These are phyloP conservation scores for Leptopilina drosophilae DNA, from an alignment of 2,888 invertebrate species.

Conservation along the genomic window DNA sequence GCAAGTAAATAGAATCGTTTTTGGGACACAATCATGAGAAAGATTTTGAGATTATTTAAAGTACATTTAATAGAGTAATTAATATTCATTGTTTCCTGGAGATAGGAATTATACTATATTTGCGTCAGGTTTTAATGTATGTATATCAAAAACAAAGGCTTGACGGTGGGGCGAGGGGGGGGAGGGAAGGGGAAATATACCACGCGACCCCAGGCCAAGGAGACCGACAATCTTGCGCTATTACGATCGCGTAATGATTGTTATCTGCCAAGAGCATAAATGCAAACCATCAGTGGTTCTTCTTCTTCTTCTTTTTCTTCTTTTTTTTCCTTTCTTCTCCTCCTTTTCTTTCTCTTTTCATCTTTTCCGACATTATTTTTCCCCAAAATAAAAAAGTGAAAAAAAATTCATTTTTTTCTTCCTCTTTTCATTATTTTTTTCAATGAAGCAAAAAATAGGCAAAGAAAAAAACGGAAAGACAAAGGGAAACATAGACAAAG, in stretches of 20 bases:
- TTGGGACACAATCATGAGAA: constrained; percentile 3
- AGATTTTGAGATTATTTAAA: constrained; percentile 32
- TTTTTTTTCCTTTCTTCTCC: too few species aligned
- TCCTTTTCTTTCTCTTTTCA: too few species aligned
- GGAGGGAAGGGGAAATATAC: constrained; percentile 13
- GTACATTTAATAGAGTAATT: constrained; percentile 23
- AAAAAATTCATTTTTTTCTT: too few species aligned
- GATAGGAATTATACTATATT: constrained; percentile 34
- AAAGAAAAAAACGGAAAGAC: too few species aligned
- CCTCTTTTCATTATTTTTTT: too few species aligned
- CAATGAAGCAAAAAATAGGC: too few species aligned
- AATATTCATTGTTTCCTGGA: constrained; percentile 38
- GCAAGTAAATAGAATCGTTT: background rate
- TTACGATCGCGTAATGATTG: constrained; percentile 72
- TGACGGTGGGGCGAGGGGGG: too few species aligned
- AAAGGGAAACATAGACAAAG: too few species aligned
- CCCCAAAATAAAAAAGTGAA: too few species aligned
- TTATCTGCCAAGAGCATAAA: constrained; percentile 66
- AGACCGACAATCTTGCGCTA: constrained; percentile 70
- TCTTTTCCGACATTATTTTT: too few species aligned
- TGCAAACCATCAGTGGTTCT: constrained; percentile 63
- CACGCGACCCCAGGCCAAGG: constrained; percentile 56
- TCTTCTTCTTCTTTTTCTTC: constrained; percentile 49
- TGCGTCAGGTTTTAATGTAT: constrained; percentile 38
- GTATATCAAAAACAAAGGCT: constrained; percentile 31